Conservation (phyloP, 2,888 invertebrate genomes). For the Drosophila paranaensis region DNA sequence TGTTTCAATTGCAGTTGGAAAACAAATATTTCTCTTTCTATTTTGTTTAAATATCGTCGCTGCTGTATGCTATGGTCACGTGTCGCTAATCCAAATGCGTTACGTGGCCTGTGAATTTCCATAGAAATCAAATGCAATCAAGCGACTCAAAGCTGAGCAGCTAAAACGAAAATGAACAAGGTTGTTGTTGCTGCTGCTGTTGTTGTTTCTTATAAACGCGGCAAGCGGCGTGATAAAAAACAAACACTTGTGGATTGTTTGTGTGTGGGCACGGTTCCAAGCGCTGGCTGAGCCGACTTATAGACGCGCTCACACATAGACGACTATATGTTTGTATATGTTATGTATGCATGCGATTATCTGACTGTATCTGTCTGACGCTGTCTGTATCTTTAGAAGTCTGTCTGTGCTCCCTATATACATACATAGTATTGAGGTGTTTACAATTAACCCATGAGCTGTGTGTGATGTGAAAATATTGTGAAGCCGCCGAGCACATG, state of each 20-base stretch:
- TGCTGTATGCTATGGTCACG: slow-evolving; percentile 60
- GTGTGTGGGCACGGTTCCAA: slow-evolving; percentile 45
- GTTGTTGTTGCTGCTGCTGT: slow-evolving; percentile 1
- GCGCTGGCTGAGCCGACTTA: slow-evolving; percentile 15
- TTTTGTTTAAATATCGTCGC: slow-evolving; percentile 24
- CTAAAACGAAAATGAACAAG: slow-evolving; percentile 27
- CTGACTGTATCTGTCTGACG: slow-evolving; percentile 4
- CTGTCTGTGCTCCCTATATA: neutral
- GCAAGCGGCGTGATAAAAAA: slow-evolving; percentile 46
- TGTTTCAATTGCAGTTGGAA: slow-evolving; percentile 21
- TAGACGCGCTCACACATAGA: neutral
- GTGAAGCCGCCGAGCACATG: slow-evolving; percentile 2
- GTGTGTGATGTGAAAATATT: neutral
- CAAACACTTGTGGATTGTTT: slow-evolving; percentile 56
- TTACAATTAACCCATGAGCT: slow-evolving; percentile 13
- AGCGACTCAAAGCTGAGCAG: slow-evolving; percentile 33
- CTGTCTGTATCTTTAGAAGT: slow-evolving; percentile 37
- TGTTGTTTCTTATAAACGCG: slow-evolving; percentile 17
- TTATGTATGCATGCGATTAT: slow-evolving; percentile 12
- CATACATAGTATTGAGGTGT: neutral
- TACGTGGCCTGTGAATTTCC: slow-evolving; percentile 69
- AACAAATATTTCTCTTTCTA: slow-evolving; percentile 14
- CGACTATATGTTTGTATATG: neutral
- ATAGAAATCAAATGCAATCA: slow-evolving; percentile 57
- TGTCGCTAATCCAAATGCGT: slow-evolving; percentile 60